phyloP scores from a whole-genome alignment of 2,888 invertebrate genomes.

The Erynnis tages region DNA sequence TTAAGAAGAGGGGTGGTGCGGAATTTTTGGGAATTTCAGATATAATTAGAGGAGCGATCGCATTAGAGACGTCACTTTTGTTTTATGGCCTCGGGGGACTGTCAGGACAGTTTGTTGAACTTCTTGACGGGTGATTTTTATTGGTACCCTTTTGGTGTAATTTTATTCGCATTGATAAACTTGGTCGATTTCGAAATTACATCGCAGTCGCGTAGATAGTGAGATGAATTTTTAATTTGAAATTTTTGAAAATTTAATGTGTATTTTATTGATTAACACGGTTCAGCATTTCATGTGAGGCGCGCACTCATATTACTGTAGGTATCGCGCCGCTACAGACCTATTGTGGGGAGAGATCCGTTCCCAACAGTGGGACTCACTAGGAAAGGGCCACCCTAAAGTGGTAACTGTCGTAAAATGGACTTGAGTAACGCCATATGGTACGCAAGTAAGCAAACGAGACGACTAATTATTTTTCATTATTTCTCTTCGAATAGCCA shows the following conservation, averaged over 20 bases:
- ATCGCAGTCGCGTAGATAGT: background rate
- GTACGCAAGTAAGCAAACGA: background rate
- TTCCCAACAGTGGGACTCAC: no score
- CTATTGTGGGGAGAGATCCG: no score
- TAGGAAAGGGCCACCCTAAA: no score
- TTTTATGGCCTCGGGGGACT: conserved; percentile 61
- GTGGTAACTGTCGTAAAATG: no score
- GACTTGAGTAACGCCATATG: no score
- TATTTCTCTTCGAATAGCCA: no score
- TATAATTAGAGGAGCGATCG: conserved; percentile 75
- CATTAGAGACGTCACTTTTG: conserved; percentile 74
- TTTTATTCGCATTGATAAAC: conserved; percentile 17
- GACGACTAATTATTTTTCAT: no score
- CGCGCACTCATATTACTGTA: no score
- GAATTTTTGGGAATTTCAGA: conserved; percentile 72
- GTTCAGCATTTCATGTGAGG: no score
- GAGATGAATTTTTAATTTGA: background rate
- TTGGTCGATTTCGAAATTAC: conserved; percentile 1
- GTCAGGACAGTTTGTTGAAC: conserved; percentile 43
- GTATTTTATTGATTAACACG: no score
- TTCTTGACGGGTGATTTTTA: conserved; percentile 50
- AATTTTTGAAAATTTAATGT: no score
- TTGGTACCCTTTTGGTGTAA: conserved; percentile 33
- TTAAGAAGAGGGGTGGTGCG: conserved; percentile 55
- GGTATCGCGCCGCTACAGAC: no score